Percentiles rank a stretch among this genome's conserved stretches.
phyloP scores from a whole-genome alignment of 2,797 vertebrate genomes.

The Moxostoma hubbsi region DNA sequence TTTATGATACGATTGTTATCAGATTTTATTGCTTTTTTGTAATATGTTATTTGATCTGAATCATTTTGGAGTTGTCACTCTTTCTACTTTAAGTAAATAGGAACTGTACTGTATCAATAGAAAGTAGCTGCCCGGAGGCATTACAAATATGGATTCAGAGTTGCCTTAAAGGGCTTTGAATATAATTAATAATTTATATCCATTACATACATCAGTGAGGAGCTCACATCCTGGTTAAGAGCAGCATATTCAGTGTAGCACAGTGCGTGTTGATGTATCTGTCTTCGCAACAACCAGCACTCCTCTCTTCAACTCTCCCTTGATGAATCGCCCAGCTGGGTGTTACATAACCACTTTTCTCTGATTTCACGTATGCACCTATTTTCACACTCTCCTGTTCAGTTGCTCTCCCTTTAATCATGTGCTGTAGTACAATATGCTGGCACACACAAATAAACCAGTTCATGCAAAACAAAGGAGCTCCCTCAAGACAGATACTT shows the following conservation, averaged over 20 bases:
- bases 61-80: no score
- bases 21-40: no score
- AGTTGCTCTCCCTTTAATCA: conserved; percentile 3
- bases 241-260: neutral
- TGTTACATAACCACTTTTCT: conserved; percentile 35
- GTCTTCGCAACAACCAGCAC: conserved; percentile 1
- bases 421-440: neutral
- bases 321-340: conserved; percentile 45
- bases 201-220: neutral
- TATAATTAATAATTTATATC: no score
- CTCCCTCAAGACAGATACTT: neutral
- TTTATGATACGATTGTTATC: no score
- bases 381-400: neutral
- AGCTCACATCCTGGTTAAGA: neutral
- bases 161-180: no score
- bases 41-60: no score
- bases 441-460: neutral
- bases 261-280: conserved; percentile 21
- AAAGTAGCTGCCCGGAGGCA: no score
- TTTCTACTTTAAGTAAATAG: no score
- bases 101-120: no score
- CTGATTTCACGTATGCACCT: conserved; percentile 11
- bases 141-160: no score
- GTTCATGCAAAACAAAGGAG: neutral
- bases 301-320: neutral